A percentile compares a stretch with the other conserved stretches of the same genome.
These are phyloP conservation scores for Cromileptes altivelis DNA, from an alignment of 2,113 vertebrate species.

Conservation along the genomic window DNA sequence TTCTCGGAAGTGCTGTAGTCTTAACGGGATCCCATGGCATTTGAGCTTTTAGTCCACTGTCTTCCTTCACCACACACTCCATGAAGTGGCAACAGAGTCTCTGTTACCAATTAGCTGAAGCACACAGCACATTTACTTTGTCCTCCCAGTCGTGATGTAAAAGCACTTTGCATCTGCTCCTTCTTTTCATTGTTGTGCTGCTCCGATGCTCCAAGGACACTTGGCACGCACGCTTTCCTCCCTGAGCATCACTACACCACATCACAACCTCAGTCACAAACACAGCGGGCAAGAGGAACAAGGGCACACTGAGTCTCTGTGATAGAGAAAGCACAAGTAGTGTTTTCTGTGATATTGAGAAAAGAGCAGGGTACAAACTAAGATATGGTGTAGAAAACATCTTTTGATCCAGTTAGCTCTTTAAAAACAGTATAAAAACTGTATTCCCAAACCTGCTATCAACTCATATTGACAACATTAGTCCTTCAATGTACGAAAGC, in stretches of 20 bases:
- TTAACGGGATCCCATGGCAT: constrained; percentile 28
- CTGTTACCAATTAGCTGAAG: constrained; percentile 13
- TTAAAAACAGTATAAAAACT: not conserved
- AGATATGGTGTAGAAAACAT: not conserved
- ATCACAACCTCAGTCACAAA: constrained; percentile 5
- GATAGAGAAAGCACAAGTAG: not conserved
- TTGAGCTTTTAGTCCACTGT: constrained; percentile 25
- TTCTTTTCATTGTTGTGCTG: not conserved
- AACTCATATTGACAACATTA: not conserved
- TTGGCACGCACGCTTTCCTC: not conserved
- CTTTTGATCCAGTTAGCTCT: not conserved
- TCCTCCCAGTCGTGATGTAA: constrained; percentile 19
- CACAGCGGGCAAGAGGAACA: constrained; percentile 5
- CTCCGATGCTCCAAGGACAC: constrained; percentile 32
- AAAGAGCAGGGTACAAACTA: not conserved
- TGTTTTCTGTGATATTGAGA: constrained; percentile 4
- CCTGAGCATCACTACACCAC: constrained; percentile 1
- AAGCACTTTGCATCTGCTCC: constrained; percentile 26
- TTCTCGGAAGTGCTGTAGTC: constrained; percentile 31
- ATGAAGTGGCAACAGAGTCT: constrained; percentile 14
- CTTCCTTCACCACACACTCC: constrained; percentile 19
- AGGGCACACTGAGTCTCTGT: constrained; percentile 4
- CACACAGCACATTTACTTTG: not conserved
- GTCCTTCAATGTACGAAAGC: not conserved
- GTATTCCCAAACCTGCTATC: too few species aligned